Evolutionary conservation across 2,797 vertebrate genomes (phyloP), one percentile per base, ranked within the genome.

Genomic region (Hirundo rustica): DNA sequence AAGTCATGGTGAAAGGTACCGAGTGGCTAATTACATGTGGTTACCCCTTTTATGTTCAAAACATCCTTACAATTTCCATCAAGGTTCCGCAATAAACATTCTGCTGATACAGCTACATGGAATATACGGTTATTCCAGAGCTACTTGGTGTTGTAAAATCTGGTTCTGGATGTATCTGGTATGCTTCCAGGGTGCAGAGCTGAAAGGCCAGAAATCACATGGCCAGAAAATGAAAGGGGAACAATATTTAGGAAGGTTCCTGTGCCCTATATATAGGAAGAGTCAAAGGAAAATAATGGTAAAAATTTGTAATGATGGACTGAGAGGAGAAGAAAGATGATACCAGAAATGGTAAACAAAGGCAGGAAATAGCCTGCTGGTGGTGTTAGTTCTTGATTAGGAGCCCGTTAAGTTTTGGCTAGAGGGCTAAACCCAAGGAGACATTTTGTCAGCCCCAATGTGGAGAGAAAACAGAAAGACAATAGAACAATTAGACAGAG

Each of bases 381-480:
- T 95, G 88, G 86, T 94, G 89, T 80, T 91, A 95, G 89, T 50
- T 93, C 91, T 94, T 93, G 87, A 89, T 96, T 94, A 96, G 81
- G 82, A 94, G 81, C 87, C 87, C 11, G 19, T 86, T 84, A 89
- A 88, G 48, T 92, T 95, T 96, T 97, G 92, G 93, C 95, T 91
- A 91, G 93, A 96, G 91, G 91, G 92, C 93, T 94, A 96, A 97
- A 95, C 47, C 55, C 92, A 89, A 86, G 86, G 92, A 96, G 86
- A 82, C 67, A 67, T 95, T 87, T 90, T 96, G 93, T 94, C 91
- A 96, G 76, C 70, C 85, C 70, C 86, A 92, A 86, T 66, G 83
- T 45, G 73, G 91, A 89, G 87, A 92, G 79, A 95, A 95, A 96
- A 88, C 79, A 91, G 89, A 88, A 88, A 94, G 79, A 96, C 91